A percentile compares a stretch with the other conserved stretches of the same genome.
These are phyloP conservation scores for Geodia barretti DNA, from an alignment of 37 sponge, comb jelly and placozoan species.

Conservation along the genomic window DNA sequence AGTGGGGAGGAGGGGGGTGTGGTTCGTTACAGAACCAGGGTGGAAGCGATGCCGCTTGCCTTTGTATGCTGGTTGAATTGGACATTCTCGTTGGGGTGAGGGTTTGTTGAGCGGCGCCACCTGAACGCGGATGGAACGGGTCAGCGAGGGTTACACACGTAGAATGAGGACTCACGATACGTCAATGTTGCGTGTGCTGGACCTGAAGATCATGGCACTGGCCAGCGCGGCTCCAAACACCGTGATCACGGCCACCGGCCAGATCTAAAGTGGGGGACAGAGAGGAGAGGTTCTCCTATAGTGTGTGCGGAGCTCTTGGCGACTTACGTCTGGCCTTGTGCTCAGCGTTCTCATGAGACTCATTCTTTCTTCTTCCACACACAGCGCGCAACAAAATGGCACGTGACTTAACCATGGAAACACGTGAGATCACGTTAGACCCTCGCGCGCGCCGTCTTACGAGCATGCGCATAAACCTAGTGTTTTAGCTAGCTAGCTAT, in stretches of 20 bases:
- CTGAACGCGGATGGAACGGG: not conserved
- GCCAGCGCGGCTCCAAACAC: not conserved
- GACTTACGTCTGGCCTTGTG: not conserved
- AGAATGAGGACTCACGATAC: not conserved
- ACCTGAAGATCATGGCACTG: not conserved
- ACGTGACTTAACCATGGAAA: not conserved
- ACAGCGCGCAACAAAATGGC: not conserved
- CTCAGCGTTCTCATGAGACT: too few relatives aligned
- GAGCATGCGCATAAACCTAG: too few relatives aligned
- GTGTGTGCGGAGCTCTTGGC: not conserved
- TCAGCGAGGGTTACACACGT: not conserved
- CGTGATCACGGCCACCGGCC: not conserved
- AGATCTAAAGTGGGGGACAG: too few relatives aligned
- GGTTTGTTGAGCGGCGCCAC: not conserved
- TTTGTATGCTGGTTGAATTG: not conserved
- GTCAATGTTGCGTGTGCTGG: not conserved
- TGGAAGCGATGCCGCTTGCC: not conserved
- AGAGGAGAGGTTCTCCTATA: too few relatives aligned
- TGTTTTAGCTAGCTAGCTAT: too few relatives aligned
- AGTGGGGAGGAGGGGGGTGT: not conserved
- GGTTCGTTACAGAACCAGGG: not conserved
- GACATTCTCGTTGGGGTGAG: not conserved
- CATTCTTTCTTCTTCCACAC: too few relatives aligned
- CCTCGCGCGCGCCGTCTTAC: not conserved
- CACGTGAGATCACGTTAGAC: not conserved